Evolutionary conservation across 2,888 invertebrate genomes (phyloP), one percentile per base, ranked within the genome.

Genomic region (Leptopilina drosophilae): DNA sequence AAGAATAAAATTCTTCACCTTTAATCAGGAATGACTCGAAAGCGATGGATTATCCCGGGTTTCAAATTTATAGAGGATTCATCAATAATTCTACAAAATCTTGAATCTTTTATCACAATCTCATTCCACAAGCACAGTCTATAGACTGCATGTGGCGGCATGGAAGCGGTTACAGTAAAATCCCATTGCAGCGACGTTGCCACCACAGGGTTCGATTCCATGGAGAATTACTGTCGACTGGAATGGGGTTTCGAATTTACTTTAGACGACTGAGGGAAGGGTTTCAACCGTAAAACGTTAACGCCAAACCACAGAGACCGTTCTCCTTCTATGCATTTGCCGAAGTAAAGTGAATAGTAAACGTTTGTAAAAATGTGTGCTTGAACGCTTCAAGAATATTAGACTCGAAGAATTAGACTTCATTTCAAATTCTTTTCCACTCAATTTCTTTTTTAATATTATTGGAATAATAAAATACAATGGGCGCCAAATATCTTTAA

Each of bases 231-330:
- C 88, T 87, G 86, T 84, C 83, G 82, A 83, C 78, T 84, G 85
- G 87, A 86, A 87, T 87, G 87, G 87, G 88, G 87, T 88, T 89
- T 89, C 89, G 89, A 90, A 89, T 89, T 89, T 87, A 86, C 85
- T 86, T 86, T 83, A 82, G 81, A 78, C 82, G 78, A 82, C 79
- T 82, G 83, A 80, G 78, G 83, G 80, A 82, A 79, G 83, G 82
- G 83, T 84, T 80, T 80, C 79, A 80, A 82, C 84, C 87, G 87
- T 89, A 88, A 90, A 90, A 88, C 87, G 89, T 89, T 89, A 88
- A 88, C 87, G 87, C 85, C 85, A 85, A 85, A 84, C 88, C 88
- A 76, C 88, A 88, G 85, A 84, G 82, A 76, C 46, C 59, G 76
- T 75, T 67, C 59, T 69, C 67, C 67, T 69, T 67, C 67, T 59